Conservation (phyloP, 2,113 vertebrate genomes). For the Piaya cayana region DNA sequence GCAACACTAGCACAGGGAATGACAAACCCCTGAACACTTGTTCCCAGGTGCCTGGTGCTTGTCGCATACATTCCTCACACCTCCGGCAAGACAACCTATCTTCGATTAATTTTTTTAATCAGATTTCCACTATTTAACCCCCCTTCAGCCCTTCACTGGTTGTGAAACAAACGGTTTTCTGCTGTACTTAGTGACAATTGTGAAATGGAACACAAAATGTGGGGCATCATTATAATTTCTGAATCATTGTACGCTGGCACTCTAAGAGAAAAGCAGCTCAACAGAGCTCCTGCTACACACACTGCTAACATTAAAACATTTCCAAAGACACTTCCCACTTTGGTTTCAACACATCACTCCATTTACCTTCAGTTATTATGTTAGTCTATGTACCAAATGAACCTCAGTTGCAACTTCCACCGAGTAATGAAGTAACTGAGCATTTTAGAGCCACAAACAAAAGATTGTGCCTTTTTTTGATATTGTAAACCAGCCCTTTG, state of each 20-base stretch:
- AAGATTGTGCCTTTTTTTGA: not conserved
- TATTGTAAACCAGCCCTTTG: slow-evolving; percentile 30
- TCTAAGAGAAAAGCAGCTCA: not conserved
- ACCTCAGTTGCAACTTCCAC: slow-evolving; percentile 18
- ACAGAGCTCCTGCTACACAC: not conserved
- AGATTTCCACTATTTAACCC: not conserved
- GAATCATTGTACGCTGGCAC: not conserved
- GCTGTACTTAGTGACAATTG: accelerated
- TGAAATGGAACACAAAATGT: not conserved
- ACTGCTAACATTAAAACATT: not conserved
- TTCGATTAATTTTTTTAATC: not conserved
- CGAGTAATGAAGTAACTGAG: slow-evolving; percentile 30
- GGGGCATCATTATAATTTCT: not conserved
- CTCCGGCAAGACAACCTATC: not conserved
- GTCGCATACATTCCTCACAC: not conserved
- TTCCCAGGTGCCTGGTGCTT: not conserved
- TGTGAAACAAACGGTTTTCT: not conserved
- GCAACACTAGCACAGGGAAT: not conserved
- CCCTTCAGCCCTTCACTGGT: too few species aligned
- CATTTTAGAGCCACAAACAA: slow-evolving; percentile 13
- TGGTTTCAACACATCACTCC: not conserved
- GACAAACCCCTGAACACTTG: not conserved
- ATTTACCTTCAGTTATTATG: not conserved
- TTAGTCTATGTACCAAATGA: not conserved
- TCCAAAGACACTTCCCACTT: not conserved